Conservation (phyloP, 2,888 invertebrate genomes). For the Ectemnius cavifrons region DNA sequence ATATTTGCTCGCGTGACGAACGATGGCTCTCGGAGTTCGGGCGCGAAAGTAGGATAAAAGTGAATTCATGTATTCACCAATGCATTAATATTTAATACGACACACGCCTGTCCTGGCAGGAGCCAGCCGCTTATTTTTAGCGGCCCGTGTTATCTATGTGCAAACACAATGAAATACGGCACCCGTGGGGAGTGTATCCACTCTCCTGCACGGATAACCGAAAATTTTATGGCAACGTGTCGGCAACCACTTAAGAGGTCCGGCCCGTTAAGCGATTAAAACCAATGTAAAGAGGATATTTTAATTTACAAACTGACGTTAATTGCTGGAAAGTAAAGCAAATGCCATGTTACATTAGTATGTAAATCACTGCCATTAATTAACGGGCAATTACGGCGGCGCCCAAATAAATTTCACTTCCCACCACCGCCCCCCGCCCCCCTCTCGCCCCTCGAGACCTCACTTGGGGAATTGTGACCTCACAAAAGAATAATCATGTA, state of each 20-base stretch:
- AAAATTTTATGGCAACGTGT: constrained; percentile 46
- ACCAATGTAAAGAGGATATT: constrained; percentile 40
- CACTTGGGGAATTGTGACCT: constrained; percentile 25
- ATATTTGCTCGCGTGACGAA: background rate
- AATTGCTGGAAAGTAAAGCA: constrained; percentile 30
- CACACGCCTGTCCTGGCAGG: constrained; percentile 16
- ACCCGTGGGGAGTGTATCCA: constrained; percentile 21
- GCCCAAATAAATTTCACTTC: constrained; percentile 26
- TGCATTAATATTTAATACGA: constrained; percentile 61
- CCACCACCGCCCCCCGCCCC: too few relatives aligned
- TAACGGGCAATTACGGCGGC: constrained; percentile 37
- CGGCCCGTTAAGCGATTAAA: constrained; percentile 37
- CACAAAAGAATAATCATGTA: constrained; percentile 8
- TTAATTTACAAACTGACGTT: constrained; percentile 49
- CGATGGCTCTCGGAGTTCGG: constrained; percentile 19
- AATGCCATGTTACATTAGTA: constrained; percentile 25
- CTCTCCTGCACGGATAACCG: constrained; percentile 38
- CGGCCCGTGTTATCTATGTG: constrained; percentile 47
- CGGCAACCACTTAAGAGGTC: constrained; percentile 46
- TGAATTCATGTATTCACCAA: constrained; percentile 47
- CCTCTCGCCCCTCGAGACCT: background rate
- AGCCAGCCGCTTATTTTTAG: constrained; percentile 35
- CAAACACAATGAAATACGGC: constrained; percentile 54
- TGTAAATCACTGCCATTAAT: constrained; percentile 42
- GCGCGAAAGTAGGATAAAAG: constrained; percentile 36